Evolutionary conservation across 2,797 vertebrate genomes (phyloP).

Genomic region (Limnodromus scolopaceus): DNA sequence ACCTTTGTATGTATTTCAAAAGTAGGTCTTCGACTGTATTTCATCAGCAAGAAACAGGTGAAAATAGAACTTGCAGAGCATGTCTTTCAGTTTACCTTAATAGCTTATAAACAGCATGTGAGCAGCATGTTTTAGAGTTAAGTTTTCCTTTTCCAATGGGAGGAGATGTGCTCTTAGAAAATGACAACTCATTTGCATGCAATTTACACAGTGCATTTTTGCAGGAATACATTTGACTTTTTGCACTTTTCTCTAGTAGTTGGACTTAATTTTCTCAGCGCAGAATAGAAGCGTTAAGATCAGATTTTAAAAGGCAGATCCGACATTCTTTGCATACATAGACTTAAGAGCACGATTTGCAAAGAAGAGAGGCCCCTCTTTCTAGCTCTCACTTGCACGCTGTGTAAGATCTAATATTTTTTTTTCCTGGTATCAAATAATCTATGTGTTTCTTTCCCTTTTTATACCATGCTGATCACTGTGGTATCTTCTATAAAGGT

Average conservation of each 20-base stretch:
- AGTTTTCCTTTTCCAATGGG: neutral
- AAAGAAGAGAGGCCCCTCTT: neutral
- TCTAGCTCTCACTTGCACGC: neutral
- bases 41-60: neutral
- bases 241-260: neutral
- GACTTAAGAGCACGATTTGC: neutral
- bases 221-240: neutral
- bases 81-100: conserved; percentile 1
- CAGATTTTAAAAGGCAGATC: neutral
- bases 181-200: conserved; percentile 18
- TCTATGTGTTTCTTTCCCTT: neutral
- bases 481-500: conserved; percentile 38
- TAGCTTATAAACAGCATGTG: neutral
- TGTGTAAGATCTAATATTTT: neutral
- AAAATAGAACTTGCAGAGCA: conserved; percentile 18
- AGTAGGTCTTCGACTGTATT: neutral
- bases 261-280: neutral
- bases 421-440: neutral
- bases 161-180: neutral
- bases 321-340: neutral
- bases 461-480: neutral
- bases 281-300: neutral
- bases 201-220: conserved; percentile 16
- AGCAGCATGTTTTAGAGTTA: neutral
- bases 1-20: neutral